These are phyloP conservation scores for Neodiprion pinetum DNA, from an alignment of 1,140 invertebrate genomes.

Conservation along the genomic window DNA sequence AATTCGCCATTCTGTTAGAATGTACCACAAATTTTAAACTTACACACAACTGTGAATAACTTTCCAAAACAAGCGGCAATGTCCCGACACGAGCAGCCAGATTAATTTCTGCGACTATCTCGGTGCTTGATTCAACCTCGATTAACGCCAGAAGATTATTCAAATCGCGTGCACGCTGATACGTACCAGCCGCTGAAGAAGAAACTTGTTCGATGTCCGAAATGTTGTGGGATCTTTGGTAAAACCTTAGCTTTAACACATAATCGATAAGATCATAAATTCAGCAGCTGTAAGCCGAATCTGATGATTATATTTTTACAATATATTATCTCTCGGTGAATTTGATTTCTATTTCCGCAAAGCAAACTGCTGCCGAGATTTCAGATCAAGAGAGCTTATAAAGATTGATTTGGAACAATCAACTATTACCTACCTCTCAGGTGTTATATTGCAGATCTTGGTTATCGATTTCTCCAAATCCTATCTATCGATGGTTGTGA, in stretches of 20 bases:
- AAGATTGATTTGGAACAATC: neutral
- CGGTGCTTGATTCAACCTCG: neutral
- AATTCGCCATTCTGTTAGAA: no score
- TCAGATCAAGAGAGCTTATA: no score
- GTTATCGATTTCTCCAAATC: neutral
- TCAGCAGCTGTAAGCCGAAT: no score
- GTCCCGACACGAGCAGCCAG: neutral
- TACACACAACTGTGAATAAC: neutral
- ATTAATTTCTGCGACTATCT: neutral
- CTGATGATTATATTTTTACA: no score
- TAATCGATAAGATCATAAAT: no score
- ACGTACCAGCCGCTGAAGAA: neutral
- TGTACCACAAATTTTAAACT: no score
- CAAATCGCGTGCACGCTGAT: neutral
- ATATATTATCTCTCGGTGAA: no score
- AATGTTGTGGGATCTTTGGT: neutral
- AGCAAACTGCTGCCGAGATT: no score
- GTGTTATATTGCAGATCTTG: neutral
- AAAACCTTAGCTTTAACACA: neutral
- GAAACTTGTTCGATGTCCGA: neutral
- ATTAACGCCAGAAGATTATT: neutral
- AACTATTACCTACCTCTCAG: neutral
- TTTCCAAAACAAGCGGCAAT: neutral
- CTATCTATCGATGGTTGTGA: neutral
- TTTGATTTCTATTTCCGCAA: no score